A percentile compares a stretch with the other conserved stretches of the same genome.
These are phyloP conservation scores for Acronicta leporina DNA, from an alignment of 2,888 invertebrate genomes.

Conservation along the genomic window DNA sequence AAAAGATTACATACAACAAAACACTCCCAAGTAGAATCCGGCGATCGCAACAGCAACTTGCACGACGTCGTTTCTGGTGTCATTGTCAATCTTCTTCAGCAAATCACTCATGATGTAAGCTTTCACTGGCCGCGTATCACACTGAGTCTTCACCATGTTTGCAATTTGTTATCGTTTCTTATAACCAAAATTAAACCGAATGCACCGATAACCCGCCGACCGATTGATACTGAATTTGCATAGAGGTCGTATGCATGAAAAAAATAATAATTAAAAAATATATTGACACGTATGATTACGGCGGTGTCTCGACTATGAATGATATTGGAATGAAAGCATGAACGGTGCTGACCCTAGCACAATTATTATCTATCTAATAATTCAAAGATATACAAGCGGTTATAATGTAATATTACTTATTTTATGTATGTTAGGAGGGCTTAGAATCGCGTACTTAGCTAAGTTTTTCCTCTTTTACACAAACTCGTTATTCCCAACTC, in stretches of 20 bases:
- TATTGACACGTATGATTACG: slow-evolving; percentile 64
- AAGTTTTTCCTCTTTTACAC: neutral
- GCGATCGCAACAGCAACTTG: slow-evolving; percentile 75
- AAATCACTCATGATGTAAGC: slow-evolving; percentile 86
- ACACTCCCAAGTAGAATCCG: slow-evolving; percentile 81
- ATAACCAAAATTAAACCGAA: slow-evolving; percentile 62
- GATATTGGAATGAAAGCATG: slow-evolving; percentile 59
- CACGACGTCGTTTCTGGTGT: slow-evolving; percentile 78
- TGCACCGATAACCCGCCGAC: slow-evolving; percentile 82
- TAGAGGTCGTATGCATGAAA: slow-evolving; percentile 62
- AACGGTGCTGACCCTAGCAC: slow-evolving; percentile 59
- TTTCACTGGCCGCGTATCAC: slow-evolving; percentile 77
- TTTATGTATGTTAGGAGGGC: slow-evolving; percentile 14
- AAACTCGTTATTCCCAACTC: slow-evolving; percentile 35
- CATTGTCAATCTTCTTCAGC: slow-evolving; percentile 79
- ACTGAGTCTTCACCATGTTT: slow-evolving; percentile 82
- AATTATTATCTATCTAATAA: slow-evolving; percentile 53
- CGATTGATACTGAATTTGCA: slow-evolving; percentile 71
- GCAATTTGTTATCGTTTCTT: slow-evolving; percentile 60
- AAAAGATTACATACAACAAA: slow-evolving; percentile 77
- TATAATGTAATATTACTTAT: slow-evolving; percentile 34
- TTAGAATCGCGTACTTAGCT: neutral
- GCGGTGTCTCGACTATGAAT: slow-evolving; percentile 60
- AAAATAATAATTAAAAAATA: slow-evolving; percentile 49
- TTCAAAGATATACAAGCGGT: slow-evolving; percentile 39